Conservation (phyloP, 2,888 invertebrate species). For the Azorinus chamasolen region DNA sequence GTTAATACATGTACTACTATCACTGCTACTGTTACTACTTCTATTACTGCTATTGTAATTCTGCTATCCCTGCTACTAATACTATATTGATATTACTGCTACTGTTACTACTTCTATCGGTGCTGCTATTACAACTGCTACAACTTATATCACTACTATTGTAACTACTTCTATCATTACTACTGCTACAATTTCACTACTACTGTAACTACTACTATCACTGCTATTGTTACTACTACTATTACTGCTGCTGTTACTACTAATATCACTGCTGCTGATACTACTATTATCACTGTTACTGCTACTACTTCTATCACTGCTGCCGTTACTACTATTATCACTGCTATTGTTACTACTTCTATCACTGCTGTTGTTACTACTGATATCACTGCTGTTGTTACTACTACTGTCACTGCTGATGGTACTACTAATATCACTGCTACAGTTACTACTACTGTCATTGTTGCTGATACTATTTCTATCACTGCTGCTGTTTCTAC, state of each 20-base stretch:
- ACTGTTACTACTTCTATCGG: no score
- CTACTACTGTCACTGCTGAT: background rate
- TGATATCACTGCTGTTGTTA: background rate
- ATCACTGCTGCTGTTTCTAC: slow-evolving; percentile 1
- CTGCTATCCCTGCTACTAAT: no score
- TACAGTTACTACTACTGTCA: slow-evolving; percentile 1
- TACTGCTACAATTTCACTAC: no score
- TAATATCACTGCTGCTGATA: slow-evolving; percentile 1
- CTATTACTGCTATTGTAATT: no score
- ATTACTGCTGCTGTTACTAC: background rate
- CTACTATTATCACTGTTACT: slow-evolving; percentile 7
- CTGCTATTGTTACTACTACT: no score
- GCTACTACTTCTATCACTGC: slow-evolving; percentile 5
- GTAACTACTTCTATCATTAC: no score
- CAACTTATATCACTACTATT: no score
- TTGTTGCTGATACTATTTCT: background rate
- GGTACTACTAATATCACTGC: background rate
- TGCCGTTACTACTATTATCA: slow-evolving; percentile 3
- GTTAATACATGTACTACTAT: no score
- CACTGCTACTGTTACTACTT: no score
- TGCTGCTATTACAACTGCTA: no score
- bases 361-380: slow-evolving; percentile 7
- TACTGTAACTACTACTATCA: no score
- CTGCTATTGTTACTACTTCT: slow-evolving; percentile 4
- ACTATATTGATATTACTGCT: no score